Base-by-base conservation (phyloP, 2,888 invertebrate species). In the Antitype chi region DNA sequence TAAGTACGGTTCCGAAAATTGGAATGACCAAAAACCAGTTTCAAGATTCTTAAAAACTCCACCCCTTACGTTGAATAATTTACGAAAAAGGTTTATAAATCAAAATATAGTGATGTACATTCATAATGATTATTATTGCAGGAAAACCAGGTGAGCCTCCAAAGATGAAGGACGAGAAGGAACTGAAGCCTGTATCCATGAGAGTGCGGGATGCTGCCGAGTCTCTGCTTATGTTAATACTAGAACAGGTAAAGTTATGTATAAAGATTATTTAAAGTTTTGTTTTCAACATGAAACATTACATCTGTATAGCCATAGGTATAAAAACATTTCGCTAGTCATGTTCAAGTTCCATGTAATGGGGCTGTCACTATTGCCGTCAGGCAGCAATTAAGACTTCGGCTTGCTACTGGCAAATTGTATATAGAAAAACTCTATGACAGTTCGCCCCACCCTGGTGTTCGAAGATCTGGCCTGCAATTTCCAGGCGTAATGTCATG, bases 171-270 rank as follows among this genome's bases (percentile, higher is more conserved):
- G 99, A 99, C 87, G 99, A 99, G 87, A 99, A 99, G 92, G 99
- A 99, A 94, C 93, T 99, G 80, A 99, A 99, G 92, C 99, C 99
- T 0, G 99, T 99, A 0, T 99, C 99, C 0, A 99, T 99, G 98
- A 97, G 99, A 86, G 99, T 99, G 0, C 97, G 99, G 78, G 99
- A 99, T 95, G 99, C 99, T 0, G 99, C 99, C 0, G 99, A 99
- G 94, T 98, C 98, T 84, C 96, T 99, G 59, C 97, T 99, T 11
- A 99, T 99, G 87, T 97, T 98, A 79, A 98, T 99, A 86, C 97
- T 99, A 79, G 99, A 99, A 94, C 99, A 99, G 97, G 98, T 98
- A 91, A 68, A 32, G 2, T 43, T 25, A 49, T 49, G 38, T 49
- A 3, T 5, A 23, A 55, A 55, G n/a, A 28, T 15, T 32, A 23